Conservation (phyloP, 2,797 vertebrate species). For the Mastacembelus armatus region DNA sequence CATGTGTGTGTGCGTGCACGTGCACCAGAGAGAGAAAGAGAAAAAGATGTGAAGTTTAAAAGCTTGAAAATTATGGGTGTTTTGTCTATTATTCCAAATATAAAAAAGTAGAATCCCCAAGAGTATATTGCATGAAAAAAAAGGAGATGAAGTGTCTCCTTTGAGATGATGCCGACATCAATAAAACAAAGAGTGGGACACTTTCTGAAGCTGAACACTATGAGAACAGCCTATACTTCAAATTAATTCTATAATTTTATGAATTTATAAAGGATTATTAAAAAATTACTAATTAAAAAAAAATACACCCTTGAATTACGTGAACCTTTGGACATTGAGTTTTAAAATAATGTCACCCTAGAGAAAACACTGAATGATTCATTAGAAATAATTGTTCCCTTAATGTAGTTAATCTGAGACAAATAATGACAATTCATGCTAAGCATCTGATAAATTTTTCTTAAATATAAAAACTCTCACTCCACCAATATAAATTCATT, state of each 20-base stretch:
- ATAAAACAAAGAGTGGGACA: conserved; percentile 10
- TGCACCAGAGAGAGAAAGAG: not conserved
- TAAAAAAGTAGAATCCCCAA: conserved; percentile 18
- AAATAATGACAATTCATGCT: not conserved
- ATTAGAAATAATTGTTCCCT: not conserved
- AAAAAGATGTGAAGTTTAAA: not conserved
- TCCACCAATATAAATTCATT: not conserved
- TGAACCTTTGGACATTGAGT: not conserved
- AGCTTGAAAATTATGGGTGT: conserved; percentile 7
- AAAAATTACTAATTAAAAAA: not conserved
- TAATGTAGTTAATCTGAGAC: not conserved
- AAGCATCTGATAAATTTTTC: not conserved
- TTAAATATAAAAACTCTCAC: not conserved
- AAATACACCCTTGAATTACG: not conserved
- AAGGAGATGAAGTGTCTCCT: conserved; percentile 31
- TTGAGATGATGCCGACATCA: conserved; percentile 29
- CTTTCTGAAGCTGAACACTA: not conserved
- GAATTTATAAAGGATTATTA: conserved; percentile 7
- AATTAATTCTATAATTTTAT: not conserved
- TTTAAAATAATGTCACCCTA: not conserved
- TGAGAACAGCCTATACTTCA: conserved; percentile 1
- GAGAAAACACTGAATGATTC: not conserved
- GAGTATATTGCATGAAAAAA: conserved; percentile 10
- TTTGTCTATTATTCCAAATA: conserved; percentile 24
- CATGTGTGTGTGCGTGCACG: conserved; percentile 30